Evolutionary conservation across 1,140 invertebrate genomes (phyloP).

Genomic region (Drosophila tani): DNA sequence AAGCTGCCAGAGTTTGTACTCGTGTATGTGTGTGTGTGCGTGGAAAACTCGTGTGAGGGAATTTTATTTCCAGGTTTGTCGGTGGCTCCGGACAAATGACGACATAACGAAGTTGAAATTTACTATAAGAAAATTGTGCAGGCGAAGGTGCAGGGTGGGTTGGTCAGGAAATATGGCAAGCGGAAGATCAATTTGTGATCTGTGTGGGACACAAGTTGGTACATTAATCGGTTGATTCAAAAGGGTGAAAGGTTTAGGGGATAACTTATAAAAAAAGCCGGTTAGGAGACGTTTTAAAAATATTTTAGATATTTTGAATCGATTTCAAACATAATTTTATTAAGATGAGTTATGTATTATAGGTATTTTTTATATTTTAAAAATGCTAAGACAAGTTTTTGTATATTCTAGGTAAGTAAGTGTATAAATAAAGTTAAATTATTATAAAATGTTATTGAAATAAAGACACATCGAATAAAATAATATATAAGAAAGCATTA

Average conservation of each 20-base stretch:
- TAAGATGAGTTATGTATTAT: too few relatives aligned
- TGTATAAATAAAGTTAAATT: neutral
- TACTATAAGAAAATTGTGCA: slow-evolving; percentile 31
- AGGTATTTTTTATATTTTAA: too few relatives aligned
- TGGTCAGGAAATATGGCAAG: slow-evolving; percentile 24
- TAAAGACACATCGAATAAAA: too few relatives aligned
- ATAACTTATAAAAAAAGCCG: too few relatives aligned
- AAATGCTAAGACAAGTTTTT: accelerated
- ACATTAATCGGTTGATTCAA: slow-evolving; percentile 6
- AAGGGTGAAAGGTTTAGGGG: neutral
- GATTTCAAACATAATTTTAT: too few relatives aligned
- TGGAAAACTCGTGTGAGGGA: slow-evolving; percentile 35
- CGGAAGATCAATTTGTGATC: slow-evolving; percentile 45
- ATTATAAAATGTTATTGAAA: neutral
- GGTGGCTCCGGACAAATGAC: slow-evolving; percentile 38
- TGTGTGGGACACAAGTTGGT: slow-evolving; percentile 8
- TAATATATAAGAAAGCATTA: too few relatives aligned
- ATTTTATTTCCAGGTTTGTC: slow-evolving; percentile 64
- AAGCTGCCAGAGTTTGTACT: slow-evolving; percentile 14
- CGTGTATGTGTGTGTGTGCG: slow-evolving; percentile 34
- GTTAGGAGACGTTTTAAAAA: neutral
- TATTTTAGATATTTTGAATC: neutral
- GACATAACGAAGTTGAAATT: slow-evolving; percentile 48
- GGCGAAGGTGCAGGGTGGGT: neutral
- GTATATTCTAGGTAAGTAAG: too few relatives aligned